Evolutionary conservation across 2,113 vertebrate species (phyloP), one percentile per base, ranked within the genome.

Genomic region (Pontoporia blainvillei): DNA sequence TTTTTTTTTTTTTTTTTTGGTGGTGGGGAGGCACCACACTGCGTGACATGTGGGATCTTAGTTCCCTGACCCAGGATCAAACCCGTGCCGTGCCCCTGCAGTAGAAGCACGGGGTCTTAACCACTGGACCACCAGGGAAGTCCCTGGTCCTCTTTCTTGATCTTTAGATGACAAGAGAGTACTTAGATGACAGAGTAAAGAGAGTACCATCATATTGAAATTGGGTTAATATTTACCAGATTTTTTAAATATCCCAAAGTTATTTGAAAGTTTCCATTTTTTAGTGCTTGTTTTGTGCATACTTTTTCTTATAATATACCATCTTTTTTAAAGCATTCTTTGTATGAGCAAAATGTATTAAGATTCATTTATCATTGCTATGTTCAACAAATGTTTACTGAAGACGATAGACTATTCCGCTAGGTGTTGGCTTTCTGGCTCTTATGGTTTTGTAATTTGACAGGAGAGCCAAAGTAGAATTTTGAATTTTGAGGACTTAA

Each of bases 181-280:
- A 21, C 27, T 54, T 78, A 67, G 10, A 39, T 78, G 67, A 62
- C 36, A 49, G 29, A 31, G 13, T 66, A 8, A 66, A 72, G 18
- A 34, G 18, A 95, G 3, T 6, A 25, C 29, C 6, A 23, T 85
- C 9, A 31, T 69, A 36, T 15, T 73, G 29, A 94, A 89, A 67
- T 62, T n/a, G 36, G 36, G 27, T 61, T 75, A 31, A 39, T 94
- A 34, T 66, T 95, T 66, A n/a, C 14, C 44, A 81, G 52, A 4
- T 72, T 95, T 89, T 3, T 5, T 52, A 83, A 84, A 71, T 69
- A 36, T 75, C 39, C 75, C 5, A 8, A 88, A 89, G 31, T 75
- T 91, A 86, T 82, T 91, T 64, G 64, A 18, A 96, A 52, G 10
- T 84, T 93, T 95, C 67, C 46, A 87, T 62, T 59, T 83, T 52